Conservation (phyloP, 2,797 vertebrate species). For the Peromyscus nudipes region DNA sequence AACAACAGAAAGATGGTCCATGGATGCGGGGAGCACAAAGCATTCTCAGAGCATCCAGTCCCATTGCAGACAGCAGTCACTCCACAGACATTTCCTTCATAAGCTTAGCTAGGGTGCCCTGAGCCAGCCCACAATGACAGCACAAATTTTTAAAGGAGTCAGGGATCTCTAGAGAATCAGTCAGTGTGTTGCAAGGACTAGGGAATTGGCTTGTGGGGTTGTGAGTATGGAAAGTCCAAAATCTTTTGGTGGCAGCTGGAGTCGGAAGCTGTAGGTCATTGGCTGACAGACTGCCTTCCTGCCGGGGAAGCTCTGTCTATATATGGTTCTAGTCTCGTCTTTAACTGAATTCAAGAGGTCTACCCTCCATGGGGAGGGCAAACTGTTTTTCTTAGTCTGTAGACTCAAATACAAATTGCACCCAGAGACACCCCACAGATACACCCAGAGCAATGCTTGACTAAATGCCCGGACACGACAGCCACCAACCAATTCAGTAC, state of each 20-base stretch:
- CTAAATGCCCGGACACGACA: neutral
- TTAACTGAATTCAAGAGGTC: neutral
- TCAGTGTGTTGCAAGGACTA: neutral
- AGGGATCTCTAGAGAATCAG: neutral
- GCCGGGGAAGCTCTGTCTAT: accelerated
- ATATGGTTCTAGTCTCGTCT: neutral
- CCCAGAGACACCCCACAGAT: neutral
- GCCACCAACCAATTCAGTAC: neutral
- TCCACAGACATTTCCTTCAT: neutral
- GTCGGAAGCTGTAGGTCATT: neutral
- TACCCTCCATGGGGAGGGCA: neutral
- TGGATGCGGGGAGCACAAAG: accelerated
- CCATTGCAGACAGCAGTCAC: neutral
- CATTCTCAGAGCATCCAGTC: neutral
- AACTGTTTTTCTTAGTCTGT: neutral
- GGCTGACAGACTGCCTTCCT: neutral
- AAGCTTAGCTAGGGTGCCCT: neutral
- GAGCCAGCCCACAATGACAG: neutral
- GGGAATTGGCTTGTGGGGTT: neutral
- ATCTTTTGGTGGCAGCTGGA: neutral
- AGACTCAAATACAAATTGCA: neutral
- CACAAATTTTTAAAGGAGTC: neutral
- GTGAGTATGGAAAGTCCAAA: neutral
- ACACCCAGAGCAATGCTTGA: neutral
- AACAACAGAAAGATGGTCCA: neutral